phyloP scores from a whole-genome alignment of 2,888 invertebrate species.

The Pterostichus madidus region DNA sequence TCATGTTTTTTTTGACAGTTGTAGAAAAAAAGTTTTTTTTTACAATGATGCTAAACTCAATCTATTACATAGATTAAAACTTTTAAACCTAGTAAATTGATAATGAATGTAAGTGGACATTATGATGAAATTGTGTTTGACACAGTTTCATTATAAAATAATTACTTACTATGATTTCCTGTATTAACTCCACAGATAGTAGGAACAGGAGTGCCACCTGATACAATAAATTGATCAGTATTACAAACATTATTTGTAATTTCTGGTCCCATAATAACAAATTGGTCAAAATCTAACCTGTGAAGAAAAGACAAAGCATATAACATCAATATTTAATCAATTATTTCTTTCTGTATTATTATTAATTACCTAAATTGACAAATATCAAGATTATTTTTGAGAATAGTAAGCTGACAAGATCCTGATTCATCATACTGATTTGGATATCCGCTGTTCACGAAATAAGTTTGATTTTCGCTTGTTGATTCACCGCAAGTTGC shows the following conservation, averaged over 20 bases:
- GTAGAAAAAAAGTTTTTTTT: no score
- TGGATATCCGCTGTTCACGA: conserved; percentile 91
- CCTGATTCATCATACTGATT: conserved; percentile 87
- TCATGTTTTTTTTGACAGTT: no score
- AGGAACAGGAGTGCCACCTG: conserved; percentile 89
- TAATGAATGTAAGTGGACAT: no score
- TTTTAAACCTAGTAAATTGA: no score
- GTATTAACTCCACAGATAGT: conserved; percentile 89
- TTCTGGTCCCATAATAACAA: conserved; percentile 88
- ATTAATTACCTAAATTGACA: conserved; percentile 87
- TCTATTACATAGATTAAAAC: no score
- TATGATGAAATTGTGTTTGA: no score
- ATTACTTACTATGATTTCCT: conserved; percentile 87
- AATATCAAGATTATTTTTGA: conserved; percentile 88
- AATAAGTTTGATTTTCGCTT: conserved; percentile 90
- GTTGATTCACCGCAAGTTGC: conserved; percentile 89
- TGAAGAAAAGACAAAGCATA: no score
- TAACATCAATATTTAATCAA: no score
- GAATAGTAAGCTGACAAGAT: conserved; percentile 90
- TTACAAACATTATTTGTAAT: conserved; percentile 88
- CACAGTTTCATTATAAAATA: no score
- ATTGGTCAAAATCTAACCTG: conserved; percentile 89
- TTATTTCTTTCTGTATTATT: no score
- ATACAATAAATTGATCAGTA: conserved; percentile 91
- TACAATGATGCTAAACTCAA: no score